Evolutionary conservation across 2,888 invertebrate genomes (phyloP).

Genomic region (Eurytoma californica): DNA sequence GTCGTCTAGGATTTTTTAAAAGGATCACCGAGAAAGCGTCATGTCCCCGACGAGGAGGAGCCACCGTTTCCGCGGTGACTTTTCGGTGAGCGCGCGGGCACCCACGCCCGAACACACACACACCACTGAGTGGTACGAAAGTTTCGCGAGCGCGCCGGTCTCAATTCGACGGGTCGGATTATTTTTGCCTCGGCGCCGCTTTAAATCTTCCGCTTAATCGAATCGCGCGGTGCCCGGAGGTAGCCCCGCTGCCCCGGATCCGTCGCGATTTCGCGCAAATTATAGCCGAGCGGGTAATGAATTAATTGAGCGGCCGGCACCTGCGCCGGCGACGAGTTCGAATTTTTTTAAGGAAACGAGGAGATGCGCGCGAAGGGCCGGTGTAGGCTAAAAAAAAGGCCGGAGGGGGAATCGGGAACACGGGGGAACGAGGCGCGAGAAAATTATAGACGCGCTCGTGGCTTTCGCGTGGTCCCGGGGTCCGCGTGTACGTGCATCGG

Average conservation of each 20-base stretch:
- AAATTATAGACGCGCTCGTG: conserved; percentile 40
- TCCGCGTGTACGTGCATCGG: neutral
- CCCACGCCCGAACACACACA: too few relatives aligned
- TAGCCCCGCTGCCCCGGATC: conserved; percentile 21
- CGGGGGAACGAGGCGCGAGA: conserved; percentile 20
- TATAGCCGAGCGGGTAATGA: conserved; percentile 35
- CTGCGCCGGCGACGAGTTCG: conserved; percentile 14
- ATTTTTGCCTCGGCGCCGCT: conserved; percentile 29
- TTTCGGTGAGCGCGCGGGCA: neutral
- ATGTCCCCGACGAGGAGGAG: neutral
- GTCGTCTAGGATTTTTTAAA: conserved; percentile 36
- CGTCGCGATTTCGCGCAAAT: conserved; percentile 34
- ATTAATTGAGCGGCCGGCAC: conserved; percentile 45
- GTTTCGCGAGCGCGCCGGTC: conserved; percentile 16
- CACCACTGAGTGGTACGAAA: neutral
- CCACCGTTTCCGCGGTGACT: too few relatives aligned
- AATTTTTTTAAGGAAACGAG: neutral
- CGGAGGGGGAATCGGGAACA: conserved; percentile 16
- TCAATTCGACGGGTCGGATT: conserved; percentile 29
- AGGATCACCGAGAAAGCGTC: neutral
- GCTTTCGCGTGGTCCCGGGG: conserved; percentile 21
- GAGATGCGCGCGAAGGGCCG: neutral
- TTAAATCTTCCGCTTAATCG: conserved; percentile 39
- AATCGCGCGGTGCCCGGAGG: conserved; percentile 13
- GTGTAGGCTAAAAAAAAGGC: neutral